These are phyloP conservation scores for Nibea coibor DNA, from an alignment of 2,113 vertebrate genomes.

Conservation along the genomic window DNA sequence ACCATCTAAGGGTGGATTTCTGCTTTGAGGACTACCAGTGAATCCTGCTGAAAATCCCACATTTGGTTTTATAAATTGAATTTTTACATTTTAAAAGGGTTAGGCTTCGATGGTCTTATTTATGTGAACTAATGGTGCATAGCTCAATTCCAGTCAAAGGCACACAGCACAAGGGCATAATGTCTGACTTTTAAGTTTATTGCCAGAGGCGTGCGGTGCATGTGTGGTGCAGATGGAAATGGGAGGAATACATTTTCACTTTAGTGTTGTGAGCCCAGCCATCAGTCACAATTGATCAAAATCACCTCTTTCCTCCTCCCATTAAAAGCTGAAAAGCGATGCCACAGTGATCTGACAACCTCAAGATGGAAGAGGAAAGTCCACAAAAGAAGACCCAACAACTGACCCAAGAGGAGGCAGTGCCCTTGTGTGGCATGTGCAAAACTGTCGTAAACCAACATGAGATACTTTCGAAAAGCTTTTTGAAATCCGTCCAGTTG, in stretches of 20 bases:
- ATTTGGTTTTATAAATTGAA: background rate
- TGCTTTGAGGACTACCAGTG: background rate
- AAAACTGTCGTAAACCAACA: background rate
- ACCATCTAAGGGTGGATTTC: conserved; percentile 10
- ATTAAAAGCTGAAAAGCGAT: background rate
- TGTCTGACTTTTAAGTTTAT: conserved; percentile 26
- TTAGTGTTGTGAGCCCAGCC: conserved; percentile 7
- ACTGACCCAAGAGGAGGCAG: background rate
- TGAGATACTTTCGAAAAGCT: background rate
- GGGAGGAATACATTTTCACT: conserved; percentile 43
- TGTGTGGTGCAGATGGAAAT: conserved; percentile 40
- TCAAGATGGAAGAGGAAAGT: conserved; percentile 13
- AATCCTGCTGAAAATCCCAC: background rate
- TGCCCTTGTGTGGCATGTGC: background rate
- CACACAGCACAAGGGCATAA: conserved; percentile 30
- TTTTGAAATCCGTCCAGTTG: background rate
- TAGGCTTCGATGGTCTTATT: conserved; percentile 24
- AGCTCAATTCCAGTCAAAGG: conserved; percentile 25
- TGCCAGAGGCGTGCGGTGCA: conserved; percentile 21
- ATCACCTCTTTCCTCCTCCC: conserved; percentile 11
- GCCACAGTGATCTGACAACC: conserved; percentile 8
- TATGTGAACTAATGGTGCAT: conserved; percentile 24
- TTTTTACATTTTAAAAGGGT: conserved; percentile 8
- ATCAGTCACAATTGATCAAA: conserved; percentile 23
- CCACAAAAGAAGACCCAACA: background rate